phyloP scores from a whole-genome alignment of 2,888 invertebrate genomes.

The Pteria penguin region DNA sequence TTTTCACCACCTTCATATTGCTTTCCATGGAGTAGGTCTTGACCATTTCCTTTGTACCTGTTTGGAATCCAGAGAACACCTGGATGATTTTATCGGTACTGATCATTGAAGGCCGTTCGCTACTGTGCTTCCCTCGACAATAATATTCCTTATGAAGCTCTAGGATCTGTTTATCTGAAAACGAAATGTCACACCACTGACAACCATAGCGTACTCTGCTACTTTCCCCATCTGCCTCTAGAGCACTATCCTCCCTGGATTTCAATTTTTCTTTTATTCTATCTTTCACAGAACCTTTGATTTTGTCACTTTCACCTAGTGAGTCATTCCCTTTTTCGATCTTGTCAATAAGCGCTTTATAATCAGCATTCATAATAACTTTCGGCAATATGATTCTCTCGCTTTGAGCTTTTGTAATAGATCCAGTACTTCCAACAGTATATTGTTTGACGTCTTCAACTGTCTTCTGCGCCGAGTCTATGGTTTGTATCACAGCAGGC shows the following conservation, averaged over 20 bases:
- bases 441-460: neutral
- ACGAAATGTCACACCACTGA: conserved; percentile 88
- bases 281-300: neutral
- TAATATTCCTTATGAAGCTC: conserved; percentile 90
- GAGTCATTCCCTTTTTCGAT: no score
- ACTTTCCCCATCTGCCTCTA: conserved; percentile 38
- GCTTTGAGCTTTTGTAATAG: neutral
- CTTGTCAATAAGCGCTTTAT: neutral
- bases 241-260: no score
- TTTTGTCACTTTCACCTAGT: neutral
- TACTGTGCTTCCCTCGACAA: conserved; percentile 81
- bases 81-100: neutral
- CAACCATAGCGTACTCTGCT: conserved; percentile 81
- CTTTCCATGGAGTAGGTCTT: neutral
- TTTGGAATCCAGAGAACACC: conserved; percentile 4
- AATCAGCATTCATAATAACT: neutral
- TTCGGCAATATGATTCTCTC: neutral
- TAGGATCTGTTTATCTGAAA: conserved; percentile 89
- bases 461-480: neutral
- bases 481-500: neutral
- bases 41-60: conserved; percentile 14
- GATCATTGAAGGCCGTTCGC: neutral
- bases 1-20: conserved; percentile 6
- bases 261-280: neutral
- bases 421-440: neutral